These are phyloP conservation scores for Colinus virginianus DNA, from an alignment of 2,113 vertebrate species.

Conservation along the genomic window DNA sequence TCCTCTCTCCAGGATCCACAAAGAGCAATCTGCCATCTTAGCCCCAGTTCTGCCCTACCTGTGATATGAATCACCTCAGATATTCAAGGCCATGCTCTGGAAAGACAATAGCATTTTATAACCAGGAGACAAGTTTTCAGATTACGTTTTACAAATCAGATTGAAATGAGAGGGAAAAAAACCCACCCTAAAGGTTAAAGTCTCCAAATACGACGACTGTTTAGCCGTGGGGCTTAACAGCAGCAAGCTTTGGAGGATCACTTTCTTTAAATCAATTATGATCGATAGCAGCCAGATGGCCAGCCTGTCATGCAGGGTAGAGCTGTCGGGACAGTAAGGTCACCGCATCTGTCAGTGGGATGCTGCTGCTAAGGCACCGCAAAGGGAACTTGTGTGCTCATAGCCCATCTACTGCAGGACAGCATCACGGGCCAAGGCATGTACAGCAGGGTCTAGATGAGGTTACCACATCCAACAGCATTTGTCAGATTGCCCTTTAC, in stretches of 20 bases:
- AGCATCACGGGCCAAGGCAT: conserved; percentile 57
- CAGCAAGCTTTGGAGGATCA: conserved; percentile 41
- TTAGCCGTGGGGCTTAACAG: conserved; percentile 37
- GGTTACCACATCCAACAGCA: conserved; percentile 31
- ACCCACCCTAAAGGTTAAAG: conserved; percentile 26
- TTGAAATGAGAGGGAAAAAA: conserved; percentile 20
- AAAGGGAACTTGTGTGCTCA: conserved; percentile 21
- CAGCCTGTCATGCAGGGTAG: conserved; percentile 68
- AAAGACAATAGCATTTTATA: not conserved
- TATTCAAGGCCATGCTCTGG: not conserved
- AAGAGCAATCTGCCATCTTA: not conserved
- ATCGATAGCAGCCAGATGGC: conserved; percentile 79
- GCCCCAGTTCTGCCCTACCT: not conserved
- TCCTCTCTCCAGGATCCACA: not conserved
- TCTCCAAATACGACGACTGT: not conserved
- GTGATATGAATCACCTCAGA: not conserved
- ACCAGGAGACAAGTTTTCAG: not conserved
- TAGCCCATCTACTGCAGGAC: conserved; percentile 10
- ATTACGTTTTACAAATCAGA: not conserved
- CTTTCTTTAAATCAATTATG: conserved; percentile 70
- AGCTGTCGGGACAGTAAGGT: conserved; percentile 80
- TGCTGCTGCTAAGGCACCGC: conserved; percentile 47
- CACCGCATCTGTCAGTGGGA: conserved; percentile 71
- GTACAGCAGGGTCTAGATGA: conserved; percentile 50
- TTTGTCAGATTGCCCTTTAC: conserved; percentile 54